Percentiles rank a stretch among this genome's conserved stretches.
Conservation (phyloP, 2,888 invertebrate genomes). For the Folsomia candida region DNA sequence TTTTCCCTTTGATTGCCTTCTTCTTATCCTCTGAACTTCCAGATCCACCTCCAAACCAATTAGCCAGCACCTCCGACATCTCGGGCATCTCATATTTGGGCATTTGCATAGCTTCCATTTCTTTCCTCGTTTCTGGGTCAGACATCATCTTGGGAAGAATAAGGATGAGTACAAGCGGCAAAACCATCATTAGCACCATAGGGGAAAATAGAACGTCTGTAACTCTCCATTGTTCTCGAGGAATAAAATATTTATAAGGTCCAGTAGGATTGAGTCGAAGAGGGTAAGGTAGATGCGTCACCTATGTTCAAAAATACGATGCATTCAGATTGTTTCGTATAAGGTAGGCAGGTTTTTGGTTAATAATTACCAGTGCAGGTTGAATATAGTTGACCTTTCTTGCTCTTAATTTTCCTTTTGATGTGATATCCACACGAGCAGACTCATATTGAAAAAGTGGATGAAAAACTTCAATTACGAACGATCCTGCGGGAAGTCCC, state of each 20-base stretch:
- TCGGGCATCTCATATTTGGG: slow-evolving; percentile 85
- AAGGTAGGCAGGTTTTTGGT: too few species aligned
- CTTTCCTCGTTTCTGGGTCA: slow-evolving; percentile 90
- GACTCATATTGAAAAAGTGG: slow-evolving; percentile 91
- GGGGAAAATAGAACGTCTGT: slow-evolving; percentile 67
- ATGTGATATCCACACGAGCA: slow-evolving; percentile 92
- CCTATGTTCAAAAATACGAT: slow-evolving; percentile 59
- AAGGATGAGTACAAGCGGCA: slow-evolving; percentile 86
- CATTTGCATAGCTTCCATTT: slow-evolving; percentile 84
- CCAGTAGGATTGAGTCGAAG: slow-evolving; percentile 80
- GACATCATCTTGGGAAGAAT: slow-evolving; percentile 94
- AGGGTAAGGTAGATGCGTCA: slow-evolving; percentile 89
- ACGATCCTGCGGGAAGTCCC: slow-evolving; percentile 87
- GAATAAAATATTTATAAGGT: slow-evolving; percentile 83
- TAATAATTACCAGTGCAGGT: not conserved
- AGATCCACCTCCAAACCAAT: slow-evolving; percentile 71
- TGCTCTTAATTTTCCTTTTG: slow-evolving; percentile 93
- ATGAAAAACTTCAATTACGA: slow-evolving; percentile 86
- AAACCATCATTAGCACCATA: slow-evolving; percentile 89
- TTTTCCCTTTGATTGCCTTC: slow-evolving; percentile 44
- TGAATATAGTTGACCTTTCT: slow-evolving; percentile 65
- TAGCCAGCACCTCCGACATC: slow-evolving; percentile 91
- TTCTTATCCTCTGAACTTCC: slow-evolving; percentile 27
- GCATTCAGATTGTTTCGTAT: not conserved
- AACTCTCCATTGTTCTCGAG: slow-evolving; percentile 92